Evolutionary conservation across 2,797 vertebrate species (phyloP).

Genomic region (Morus bassanus): DNA sequence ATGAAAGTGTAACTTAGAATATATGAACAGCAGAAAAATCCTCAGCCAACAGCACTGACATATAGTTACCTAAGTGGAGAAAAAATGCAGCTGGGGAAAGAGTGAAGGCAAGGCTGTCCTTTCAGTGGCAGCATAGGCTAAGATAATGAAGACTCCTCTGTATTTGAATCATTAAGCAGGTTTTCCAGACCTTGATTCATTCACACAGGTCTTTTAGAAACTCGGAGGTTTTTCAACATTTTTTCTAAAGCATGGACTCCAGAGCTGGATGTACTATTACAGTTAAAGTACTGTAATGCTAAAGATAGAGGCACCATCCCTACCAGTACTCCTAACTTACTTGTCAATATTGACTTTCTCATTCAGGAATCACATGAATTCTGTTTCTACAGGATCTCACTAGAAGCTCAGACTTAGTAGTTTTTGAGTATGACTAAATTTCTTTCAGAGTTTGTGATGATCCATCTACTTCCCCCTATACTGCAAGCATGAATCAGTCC

Average conservation of each 20-base stretch:
- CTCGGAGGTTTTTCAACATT: background rate
- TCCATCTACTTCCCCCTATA: background rate
- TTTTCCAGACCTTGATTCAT: background rate
- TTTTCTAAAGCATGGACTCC: background rate
- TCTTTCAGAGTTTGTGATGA: background rate
- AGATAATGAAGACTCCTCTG: background rate
- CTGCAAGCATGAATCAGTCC: background rate
- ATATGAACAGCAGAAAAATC: background rate
- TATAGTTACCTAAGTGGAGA: rapidly evolving
- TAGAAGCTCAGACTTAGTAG: background rate
- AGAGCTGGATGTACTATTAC: background rate
- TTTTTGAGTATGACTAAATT: background rate
- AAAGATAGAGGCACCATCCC: background rate
- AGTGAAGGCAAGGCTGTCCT: background rate
- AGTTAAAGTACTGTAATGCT: background rate
- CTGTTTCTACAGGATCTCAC: background rate
- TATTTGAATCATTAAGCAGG: background rate
- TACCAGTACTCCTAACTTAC: background rate
- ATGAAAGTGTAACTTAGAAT: background rate
- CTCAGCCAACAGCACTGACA: background rate
- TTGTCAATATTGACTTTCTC: background rate
- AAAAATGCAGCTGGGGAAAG: background rate
- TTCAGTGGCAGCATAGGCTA: background rate
- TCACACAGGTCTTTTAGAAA: background rate
- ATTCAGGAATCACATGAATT: background rate